These are phyloP conservation scores for Pollenia angustigena DNA, from an alignment of 2,888 invertebrate species.

Conservation along the genomic window DNA sequence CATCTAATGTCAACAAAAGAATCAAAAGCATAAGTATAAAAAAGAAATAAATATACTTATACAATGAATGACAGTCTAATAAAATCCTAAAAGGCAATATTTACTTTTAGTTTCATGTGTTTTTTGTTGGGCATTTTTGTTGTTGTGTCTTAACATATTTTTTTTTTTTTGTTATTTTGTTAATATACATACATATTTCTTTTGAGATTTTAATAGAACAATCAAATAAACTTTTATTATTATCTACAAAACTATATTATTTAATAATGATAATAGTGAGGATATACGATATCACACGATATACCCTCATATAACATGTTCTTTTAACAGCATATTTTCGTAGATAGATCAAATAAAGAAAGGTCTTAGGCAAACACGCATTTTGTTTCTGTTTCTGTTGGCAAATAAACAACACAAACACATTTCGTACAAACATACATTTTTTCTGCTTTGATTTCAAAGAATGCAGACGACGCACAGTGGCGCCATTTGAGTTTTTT, in stretches of 20 bases:
- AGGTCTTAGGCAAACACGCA: too few species aligned
- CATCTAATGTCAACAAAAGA: conserved; percentile 10
- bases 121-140: not conserved
- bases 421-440: too few species aligned
- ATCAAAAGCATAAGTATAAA: not conserved
- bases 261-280: not conserved
- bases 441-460: too few species aligned
- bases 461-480: too few species aligned
- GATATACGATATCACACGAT: too few species aligned
- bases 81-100: conserved; percentile 19
- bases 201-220: too few species aligned
- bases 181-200: not conserved
- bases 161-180: conserved; percentile 3
- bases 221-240: not conserved
- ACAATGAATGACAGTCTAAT: conserved; percentile 29
- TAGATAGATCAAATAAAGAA: too few species aligned
- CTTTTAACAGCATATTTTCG: too few species aligned
- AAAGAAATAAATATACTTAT: conserved; percentile 7
- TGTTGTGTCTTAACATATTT: not conserved
- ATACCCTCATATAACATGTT: too few species aligned
- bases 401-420: too few species aligned
- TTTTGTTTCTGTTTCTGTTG: too few species aligned
- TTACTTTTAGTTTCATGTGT: conserved; percentile 1
- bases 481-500: too few species aligned
- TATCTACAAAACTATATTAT: not conserved